These are phyloP conservation scores for Elanus axillaris DNA, from an alignment of 2,113 vertebrate genomes.

Conservation along the genomic window DNA sequence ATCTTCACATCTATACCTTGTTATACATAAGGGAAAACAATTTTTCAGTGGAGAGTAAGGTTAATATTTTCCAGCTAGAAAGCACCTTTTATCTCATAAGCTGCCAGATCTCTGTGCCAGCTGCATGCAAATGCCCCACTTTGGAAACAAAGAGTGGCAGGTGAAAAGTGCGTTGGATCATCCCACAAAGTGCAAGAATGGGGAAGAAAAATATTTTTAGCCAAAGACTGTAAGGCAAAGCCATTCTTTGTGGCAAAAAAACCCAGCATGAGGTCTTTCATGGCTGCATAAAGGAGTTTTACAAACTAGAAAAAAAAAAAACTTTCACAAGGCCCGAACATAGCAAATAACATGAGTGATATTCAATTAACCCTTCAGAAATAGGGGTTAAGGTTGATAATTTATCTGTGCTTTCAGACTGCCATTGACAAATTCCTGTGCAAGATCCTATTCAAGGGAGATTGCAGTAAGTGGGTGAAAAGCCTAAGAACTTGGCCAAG, in stretches of 20 bases:
- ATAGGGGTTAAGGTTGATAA: not conserved
- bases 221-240: not conserved
- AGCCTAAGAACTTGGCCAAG: not conserved
- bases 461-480: not conserved
- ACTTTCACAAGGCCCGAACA: not conserved
- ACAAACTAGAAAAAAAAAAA: not conserved
- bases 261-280: not conserved
- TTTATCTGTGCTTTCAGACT: not conserved
- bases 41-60: not conserved
- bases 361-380: not conserved
- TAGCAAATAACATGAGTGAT: not conserved
- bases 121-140: not conserved
- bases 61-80: slow-evolving; percentile 32
- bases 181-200: not conserved
- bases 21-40: not conserved
- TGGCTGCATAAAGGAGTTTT: not conserved
- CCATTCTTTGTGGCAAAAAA: not conserved
- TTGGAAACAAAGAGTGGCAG: not conserved
- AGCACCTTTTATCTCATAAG: not conserved
- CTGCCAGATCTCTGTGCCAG: not conserved
- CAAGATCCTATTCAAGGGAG: not conserved
- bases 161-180: not conserved
- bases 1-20: not conserved
- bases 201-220: not conserved
- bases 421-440: not conserved